These are phyloP conservation scores for Crotalus viridis DNA, from an alignment of 2,113 vertebrate genomes.

Conservation along the genomic window DNA sequence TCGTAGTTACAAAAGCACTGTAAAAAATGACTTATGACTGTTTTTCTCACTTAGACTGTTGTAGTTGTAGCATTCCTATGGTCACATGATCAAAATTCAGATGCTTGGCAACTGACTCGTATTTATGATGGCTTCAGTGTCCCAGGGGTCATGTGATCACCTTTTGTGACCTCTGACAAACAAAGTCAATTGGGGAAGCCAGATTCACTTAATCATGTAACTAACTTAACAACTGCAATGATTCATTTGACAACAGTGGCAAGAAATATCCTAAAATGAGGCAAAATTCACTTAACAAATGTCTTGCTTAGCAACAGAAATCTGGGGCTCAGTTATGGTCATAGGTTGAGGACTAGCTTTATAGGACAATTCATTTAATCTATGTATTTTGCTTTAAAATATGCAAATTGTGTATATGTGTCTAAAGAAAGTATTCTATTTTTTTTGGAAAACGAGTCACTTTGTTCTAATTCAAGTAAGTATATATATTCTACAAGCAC, in stretches of 20 bases:
- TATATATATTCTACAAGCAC: background rate
- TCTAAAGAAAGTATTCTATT: background rate
- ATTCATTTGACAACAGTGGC: background rate
- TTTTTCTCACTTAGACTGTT: background rate
- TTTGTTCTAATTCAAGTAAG: background rate
- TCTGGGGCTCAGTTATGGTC: background rate
- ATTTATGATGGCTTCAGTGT: background rate
- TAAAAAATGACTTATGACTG: background rate
- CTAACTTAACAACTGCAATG: background rate
- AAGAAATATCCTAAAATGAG: background rate
- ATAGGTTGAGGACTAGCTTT: background rate
- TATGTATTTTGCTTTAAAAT: background rate
- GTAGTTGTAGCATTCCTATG: background rate
- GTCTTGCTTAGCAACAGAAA: background rate
- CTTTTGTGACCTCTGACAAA: background rate
- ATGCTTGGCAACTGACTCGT: background rate
- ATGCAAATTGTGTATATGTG: background rate
- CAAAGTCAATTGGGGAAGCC: background rate
- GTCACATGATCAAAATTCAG: background rate
- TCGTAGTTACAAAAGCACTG: background rate
- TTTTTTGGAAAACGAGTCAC: background rate
- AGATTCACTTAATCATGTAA: background rate
- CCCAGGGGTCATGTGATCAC: background rate
- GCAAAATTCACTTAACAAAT: background rate
- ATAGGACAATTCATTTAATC: background rate